Percentiles rank a stretch among this genome's conserved stretches.
These are phyloP conservation scores for Empidonax traillii DNA, from an alignment of 2,113 vertebrate genomes.

Conservation along the genomic window DNA sequence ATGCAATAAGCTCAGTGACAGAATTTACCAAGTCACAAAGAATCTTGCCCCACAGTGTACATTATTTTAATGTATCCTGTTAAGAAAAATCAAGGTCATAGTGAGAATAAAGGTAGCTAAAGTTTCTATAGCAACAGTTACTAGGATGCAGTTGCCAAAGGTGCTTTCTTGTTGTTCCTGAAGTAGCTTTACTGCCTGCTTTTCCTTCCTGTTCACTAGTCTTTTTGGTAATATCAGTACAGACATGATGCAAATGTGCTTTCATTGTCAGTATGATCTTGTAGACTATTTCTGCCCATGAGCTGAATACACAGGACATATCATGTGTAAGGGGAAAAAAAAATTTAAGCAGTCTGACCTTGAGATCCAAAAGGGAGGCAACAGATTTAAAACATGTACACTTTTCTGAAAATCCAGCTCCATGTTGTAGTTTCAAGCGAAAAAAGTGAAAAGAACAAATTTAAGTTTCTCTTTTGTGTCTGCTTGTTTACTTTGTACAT, in stretches of 20 bases:
- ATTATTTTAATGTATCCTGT: constrained; percentile 48
- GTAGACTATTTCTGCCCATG: neutral
- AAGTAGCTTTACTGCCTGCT: constrained; percentile 54
- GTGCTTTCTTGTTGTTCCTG: constrained; percentile 67
- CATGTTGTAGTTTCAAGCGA: neutral
- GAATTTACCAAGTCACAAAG: neutral
- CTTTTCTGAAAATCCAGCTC: neutral
- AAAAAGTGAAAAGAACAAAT: neutral
- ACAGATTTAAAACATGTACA: neutral
- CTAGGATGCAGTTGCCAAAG: constrained; percentile 77
- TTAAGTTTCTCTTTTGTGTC: neutral
- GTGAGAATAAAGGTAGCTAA: constrained; percentile 68
- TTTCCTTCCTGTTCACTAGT: constrained; percentile 61
- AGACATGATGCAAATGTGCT: constrained; percentile 43
- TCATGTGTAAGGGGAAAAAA: neutral
- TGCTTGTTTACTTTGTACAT: neutral
- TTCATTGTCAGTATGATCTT: neutral
- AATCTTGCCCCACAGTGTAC: neutral
- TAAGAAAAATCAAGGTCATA: constrained; percentile 71
- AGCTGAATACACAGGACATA: neutral
- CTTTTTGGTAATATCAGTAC: constrained; percentile 31
- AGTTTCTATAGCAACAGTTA: constrained; percentile 79
- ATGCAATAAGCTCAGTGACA: neutral
- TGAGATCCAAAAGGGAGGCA: neutral
- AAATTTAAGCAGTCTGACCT: neutral